Evolutionary conservation across 2,113 vertebrate genomes (phyloP), one percentile per base, ranked within the genome.

Genomic region (Atractosteus spatula): DNA sequence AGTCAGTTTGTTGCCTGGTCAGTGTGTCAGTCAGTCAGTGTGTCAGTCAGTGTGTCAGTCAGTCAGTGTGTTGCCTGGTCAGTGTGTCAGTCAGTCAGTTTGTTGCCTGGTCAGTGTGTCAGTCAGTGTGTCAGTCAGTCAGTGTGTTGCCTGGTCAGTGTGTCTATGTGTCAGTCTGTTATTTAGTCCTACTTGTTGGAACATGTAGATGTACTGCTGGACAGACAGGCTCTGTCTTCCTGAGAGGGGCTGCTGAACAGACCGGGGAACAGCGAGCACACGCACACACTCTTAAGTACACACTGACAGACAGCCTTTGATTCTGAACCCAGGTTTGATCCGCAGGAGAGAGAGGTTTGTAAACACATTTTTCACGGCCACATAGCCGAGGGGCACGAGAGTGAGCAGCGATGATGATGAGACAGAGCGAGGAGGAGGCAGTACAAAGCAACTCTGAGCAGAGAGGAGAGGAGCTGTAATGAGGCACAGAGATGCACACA

Each of bases 331-430:
- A 10, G 87, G 90, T 93, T 93, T 93, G 91, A 93, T 93, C 90
- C 92, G 88, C 59, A 85, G 86, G 87, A 89, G 91, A 91, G 90
- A 85, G 88, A 93, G 90, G 91, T 93, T 93, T 93, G 91, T 93
- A 92, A 93, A 93, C 91, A 93, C 91, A 93, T 91, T 91, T 89
- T 91, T 92, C 90, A 87, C 89, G 88, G 91, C 89, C 89, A 92
- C 90, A 91, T 91, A 90, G 90, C 91, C 90, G 91, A 83, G 80
- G 91, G 91, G 90, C 91, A 93, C 17, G 17, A 29, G 17, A 29
- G 17, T 29, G 17, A 29, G 17, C 47, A 51, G 47, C 8, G 47
- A 51, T 7, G 47, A 51, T 10, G 8, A 7, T 7, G 4, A 10
- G 47, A 51, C 47, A 51, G 47, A 51, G 47, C 4, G 8, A 51